Conservation (phyloP, 2,888 invertebrate genomes). For the Liposcelis brunnea region DNA sequence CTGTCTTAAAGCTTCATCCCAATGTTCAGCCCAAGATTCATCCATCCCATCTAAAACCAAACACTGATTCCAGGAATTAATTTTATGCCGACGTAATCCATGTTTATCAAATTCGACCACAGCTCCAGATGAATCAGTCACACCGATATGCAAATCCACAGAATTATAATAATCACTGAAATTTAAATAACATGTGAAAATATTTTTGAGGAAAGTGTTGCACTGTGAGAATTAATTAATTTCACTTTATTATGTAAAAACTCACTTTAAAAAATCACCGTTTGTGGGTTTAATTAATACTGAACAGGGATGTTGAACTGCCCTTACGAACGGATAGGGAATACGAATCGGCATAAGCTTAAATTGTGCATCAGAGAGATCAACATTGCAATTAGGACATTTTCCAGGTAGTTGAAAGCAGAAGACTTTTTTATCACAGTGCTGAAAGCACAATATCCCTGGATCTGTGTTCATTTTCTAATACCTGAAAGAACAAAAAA, state of each 20-base stretch:
- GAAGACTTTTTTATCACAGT: conserved; percentile 64
- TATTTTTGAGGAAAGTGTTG: not conserved
- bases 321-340: conserved; percentile 74
- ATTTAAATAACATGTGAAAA: not conserved
- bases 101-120: conserved; percentile 72
- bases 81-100: conserved; percentile 38
- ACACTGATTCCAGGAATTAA: conserved; percentile 30
- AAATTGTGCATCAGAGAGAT: conserved; percentile 28
- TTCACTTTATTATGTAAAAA: conserved; percentile 16
- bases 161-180: conserved; percentile 62
- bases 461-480: conserved; percentile 36
- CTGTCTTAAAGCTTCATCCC: conserved; percentile 50
- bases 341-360: conserved; percentile 30
- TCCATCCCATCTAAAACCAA: conserved; percentile 23
- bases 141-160: conserved; percentile 77
- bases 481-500: not conserved
- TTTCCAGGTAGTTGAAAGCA: conserved; percentile 57
- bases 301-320: conserved; percentile 60
- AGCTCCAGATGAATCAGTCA: conserved; percentile 62
- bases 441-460: conserved; percentile 78
- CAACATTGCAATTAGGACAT: conserved; percentile 61
- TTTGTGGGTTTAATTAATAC: conserved; percentile 74
- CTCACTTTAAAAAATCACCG: conserved; percentile 76
- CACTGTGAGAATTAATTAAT: not conserved
- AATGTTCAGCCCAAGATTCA: conserved; percentile 46